phyloP scores from a whole-genome alignment of 2,888 invertebrate genomes.

The Axea sp. region DNA sequence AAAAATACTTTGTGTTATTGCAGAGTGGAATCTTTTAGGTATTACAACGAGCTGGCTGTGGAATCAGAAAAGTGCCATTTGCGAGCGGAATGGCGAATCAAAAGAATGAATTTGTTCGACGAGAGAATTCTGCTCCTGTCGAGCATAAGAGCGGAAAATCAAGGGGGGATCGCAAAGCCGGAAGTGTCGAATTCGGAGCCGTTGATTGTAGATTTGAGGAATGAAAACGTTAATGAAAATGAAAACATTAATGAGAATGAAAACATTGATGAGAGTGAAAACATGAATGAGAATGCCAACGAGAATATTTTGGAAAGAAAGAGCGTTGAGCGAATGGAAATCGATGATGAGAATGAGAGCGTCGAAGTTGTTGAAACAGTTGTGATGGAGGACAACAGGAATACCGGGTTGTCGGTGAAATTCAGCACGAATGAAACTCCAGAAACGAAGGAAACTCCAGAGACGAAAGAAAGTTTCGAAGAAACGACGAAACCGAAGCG shows the following conservation, averaged over 20 bases:
- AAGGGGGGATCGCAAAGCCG: too few species aligned
- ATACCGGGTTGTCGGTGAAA: conserved; percentile 12
- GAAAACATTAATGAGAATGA: not conserved
- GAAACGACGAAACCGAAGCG: conserved; percentile 54
- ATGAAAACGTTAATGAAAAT: too few species aligned
- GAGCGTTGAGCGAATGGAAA: conserved; percentile 22
- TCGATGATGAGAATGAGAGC: conserved; percentile 19
- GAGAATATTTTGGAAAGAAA: conserved; percentile 23
- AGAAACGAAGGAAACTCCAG: not conserved
- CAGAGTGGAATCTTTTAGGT: conserved; percentile 83
- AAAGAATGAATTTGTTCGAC: conserved; percentile 75
- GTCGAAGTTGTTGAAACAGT: conserved; percentile 9
- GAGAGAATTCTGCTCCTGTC: conserved; percentile 68
- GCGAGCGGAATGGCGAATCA: conserved; percentile 82
- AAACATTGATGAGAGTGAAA: conserved; percentile 5
- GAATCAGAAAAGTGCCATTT: conserved; percentile 82
- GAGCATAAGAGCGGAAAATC: conserved; percentile 4
- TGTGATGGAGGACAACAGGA: conserved; percentile 5
- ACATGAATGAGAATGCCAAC: not conserved
- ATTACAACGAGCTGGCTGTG: conserved; percentile 83
- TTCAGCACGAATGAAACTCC: not conserved
- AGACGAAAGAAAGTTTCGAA: not conserved
- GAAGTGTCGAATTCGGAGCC: too few species aligned
- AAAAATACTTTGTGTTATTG: conserved; percentile 1
- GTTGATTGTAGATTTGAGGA: too few species aligned